Evolutionary conservation across 1,140 invertebrate genomes (phyloP), one percentile per base, ranked within the genome.

Genomic region (Papilio glaucus): DNA sequence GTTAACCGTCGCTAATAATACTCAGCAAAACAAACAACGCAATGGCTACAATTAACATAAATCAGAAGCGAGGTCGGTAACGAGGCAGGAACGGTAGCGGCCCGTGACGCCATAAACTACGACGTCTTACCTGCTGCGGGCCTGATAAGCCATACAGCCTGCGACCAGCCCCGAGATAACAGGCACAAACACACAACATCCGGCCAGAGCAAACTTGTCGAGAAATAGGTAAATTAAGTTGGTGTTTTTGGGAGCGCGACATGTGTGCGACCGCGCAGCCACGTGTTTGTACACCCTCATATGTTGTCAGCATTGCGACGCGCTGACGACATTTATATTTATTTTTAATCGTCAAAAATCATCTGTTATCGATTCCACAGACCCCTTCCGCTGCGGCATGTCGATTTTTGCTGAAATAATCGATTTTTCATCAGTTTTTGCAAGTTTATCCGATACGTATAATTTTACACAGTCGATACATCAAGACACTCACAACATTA

Each of bases 61-160:
- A 57, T 57, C 49, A 57, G 24, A 57, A 26, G 49, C 9, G 45
- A 49, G 2, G 29, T 33, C 18, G 49, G 49, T 26, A 57, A 57
- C 49, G 49, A 53, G 26, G 39, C 49, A 18, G 67, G 80, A 79
- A 84, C 83, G 76, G 86, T 90, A 87, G 84, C 82, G 37, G 61
- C 76, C 49, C 49, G 78, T 83, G 76, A 74, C 77, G 78, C 80
- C 78, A 83, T 85, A 86, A 85, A 86, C 76, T 60, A 77, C 73
- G 67, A 73, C 72, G 78, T 74, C n/a, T 80, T 85, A 85, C 82
- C 82, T 86, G 87, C 77, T 57, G 49, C 67, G 37, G 57, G 24
- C 15, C 45, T 84, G 87, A 90, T 89, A 89, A 90, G 80, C 76
- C 78, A 74, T 82, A 85, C 85, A 10, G 18, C 49, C 21, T 26